Conservation (phyloP, 2,113 vertebrate genomes). For the Cromileptes altivelis region DNA sequence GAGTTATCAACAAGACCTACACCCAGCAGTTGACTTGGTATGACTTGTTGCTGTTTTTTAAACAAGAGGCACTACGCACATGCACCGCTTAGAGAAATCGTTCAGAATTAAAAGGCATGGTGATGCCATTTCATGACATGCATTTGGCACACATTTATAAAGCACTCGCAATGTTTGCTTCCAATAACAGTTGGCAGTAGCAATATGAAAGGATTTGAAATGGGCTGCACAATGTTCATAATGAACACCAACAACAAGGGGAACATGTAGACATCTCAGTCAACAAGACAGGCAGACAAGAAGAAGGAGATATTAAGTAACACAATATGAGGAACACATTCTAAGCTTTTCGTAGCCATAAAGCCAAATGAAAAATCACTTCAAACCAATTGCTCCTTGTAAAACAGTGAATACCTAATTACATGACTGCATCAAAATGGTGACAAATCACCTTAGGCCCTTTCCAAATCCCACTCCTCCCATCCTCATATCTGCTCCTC, state of each 20-base stretch:
- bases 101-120: background rate
- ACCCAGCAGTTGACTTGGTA: background rate
- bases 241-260: constrained; percentile 27
- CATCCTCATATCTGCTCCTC: constrained; percentile 27
- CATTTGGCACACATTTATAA: background rate
- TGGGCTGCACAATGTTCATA: background rate
- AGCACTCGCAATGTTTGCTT: background rate
- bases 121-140: background rate
- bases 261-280: constrained; percentile 44
- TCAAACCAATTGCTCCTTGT: constrained; percentile 64
- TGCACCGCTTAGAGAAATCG: too few relatives aligned
- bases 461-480: constrained; percentile 64
- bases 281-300: constrained; percentile 37
- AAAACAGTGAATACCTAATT: constrained; percentile 61
- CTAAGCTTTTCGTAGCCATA: constrained; percentile 32
- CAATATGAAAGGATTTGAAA: constrained; percentile 14
- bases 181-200: background rate
- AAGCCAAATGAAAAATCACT: constrained; percentile 60
- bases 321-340: constrained; percentile 38
- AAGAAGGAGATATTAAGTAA: constrained; percentile 31
- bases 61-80: background rate
- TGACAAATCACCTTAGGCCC: constrained; percentile 74
- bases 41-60: background rate
- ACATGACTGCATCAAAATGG: constrained; percentile 66
- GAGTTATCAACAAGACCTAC: too few relatives aligned